Percentiles rank a stretch among this genome's conserved stretches.
These are phyloP conservation scores for Pocillopora damicornis DNA, from an alignment of 64 coral and sea anemone species.

Conservation along the genomic window DNA sequence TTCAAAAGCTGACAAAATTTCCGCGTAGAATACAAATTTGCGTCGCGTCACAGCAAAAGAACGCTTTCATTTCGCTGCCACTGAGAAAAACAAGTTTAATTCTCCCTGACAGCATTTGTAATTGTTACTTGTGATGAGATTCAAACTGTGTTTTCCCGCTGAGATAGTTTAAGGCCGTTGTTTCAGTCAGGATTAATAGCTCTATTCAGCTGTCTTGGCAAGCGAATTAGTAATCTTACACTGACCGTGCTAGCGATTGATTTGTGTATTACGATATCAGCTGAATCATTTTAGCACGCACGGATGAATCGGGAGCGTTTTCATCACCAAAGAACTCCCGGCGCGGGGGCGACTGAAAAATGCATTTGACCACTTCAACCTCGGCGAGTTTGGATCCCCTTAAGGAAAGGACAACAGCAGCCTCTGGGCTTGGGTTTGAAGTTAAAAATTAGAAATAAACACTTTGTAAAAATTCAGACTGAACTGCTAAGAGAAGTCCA, in stretches of 20 bases:
- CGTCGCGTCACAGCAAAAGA: not conserved
- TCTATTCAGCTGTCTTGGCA: conserved; percentile 30
- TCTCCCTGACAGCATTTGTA: conserved; percentile 8
- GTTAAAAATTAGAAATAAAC: too few species aligned
- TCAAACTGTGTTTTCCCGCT: conserved; percentile 34
- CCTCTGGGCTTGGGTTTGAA: too few species aligned
- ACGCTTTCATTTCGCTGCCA: not conserved
- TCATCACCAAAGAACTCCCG: conserved; percentile 18
- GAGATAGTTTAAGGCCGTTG: conserved; percentile 24
- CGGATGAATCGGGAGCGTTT: not conserved
- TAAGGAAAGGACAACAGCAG: too few species aligned
- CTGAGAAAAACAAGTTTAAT: conserved; percentile 11
- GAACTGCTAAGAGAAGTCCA: not conserved
- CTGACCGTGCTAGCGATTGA: conserved; percentile 1
- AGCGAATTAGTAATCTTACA: conserved; percentile 17
- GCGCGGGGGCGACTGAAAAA: not conserved
- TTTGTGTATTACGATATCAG: conserved; percentile 22
- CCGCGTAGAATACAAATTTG: not conserved
- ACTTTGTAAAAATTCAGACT: not conserved
- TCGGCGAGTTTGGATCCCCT: too few species aligned
- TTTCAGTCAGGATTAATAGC: conserved; percentile 33
- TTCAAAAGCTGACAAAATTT: not conserved
- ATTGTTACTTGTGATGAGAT: conserved; percentile 21
- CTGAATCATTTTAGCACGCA: not conserved
- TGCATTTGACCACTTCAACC: not conserved